Base-by-base conservation (phyloP, 2,888 invertebrate species). In the Petrophora chlorosata region DNA sequence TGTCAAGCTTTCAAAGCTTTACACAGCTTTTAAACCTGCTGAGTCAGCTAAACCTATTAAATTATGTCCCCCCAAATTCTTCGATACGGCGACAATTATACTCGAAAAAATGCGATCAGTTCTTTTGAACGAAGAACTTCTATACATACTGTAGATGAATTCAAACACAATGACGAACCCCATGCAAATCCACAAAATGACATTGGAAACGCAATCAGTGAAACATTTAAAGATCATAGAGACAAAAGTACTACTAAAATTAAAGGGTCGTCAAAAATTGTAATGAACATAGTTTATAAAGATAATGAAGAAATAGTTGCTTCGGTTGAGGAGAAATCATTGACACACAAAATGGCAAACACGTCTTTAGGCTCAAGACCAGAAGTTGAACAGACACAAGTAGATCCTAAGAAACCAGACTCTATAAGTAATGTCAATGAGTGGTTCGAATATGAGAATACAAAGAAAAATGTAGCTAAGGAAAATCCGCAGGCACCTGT, bases 11-110 rank as follows among this genome's bases (percentile, higher is more conserved):
- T 47, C 85, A 2, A 76, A 70, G 30, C 56, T 85, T 0, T 64
- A 76, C 76, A 1, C n/a, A 56, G 1, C 46, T 54, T 12, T 41
- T 52, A 7, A 36, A n/a, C 5, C 4, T 53, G 5, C 28, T 10
- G 22, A 8, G 38, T 19, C 53, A 5, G 48, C 49, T 2, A 60
- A 60, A 32, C 52, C 67, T 0, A 3, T 70, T 0, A 76, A 73
- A 41, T 44, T 83, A n/a, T 56, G 72, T 1, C 70, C 76, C 3
- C 83, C 84, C 0, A 60, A 79, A 2, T 77, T 70, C 41, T 84
- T 67, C 30, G 61, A 72, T 46, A 33, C 14, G n/a, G n/a, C n/a
- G n/a, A n/a, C 5, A 10, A 41, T 9, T 39, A 44, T 29, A 29
- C 49, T 5, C 7, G 29, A 7, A 29, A 33, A 5, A 38, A 12